Base-by-base conservation (phyloP, 2,888 invertebrate species). In the Osmoderma eremita region DNA sequence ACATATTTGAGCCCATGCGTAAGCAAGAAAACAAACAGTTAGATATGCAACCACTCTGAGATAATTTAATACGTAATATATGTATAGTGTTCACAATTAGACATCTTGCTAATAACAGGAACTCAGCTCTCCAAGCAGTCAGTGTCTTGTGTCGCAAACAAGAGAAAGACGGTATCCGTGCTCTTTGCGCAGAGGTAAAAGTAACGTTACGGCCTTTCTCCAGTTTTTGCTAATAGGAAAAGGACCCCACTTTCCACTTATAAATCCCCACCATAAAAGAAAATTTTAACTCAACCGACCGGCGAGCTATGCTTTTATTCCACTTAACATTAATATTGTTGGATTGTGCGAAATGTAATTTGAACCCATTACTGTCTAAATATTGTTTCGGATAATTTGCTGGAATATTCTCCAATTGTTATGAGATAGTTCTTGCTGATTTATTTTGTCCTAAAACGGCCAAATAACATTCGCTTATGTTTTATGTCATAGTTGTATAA, bases 191-290 rank as follows among this genome's bases (percentile, higher is more conserved):
- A 20, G n/a, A 22, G 56, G 56, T 56, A 56, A 56, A 56, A 56
- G 56, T 56, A 56, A 56, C 56, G 56, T 41, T 56, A 56, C 56
- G 22, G n/a, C 56, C 56, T 56, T 56, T 56, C 56, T 56, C 56
- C 42, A 41, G 41, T 41, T 56, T 56, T 56, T 56, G 56, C 22
- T 42, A 56, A 17, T 38, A 53, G 53, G 53, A 41, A 56, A 41
- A 56, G 36, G 56, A 41, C 22, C 42, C 56, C 56, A 56, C 42
- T 56, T 56, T 56, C 53, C 53, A 39, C 39, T 53, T 53, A 53
- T 53, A 38, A 53, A 36, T 56, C 56, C 41, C 56, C 41, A 56
- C 56, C 15, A 22, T 13, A 42, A 56, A 56, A 56, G 56, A 56
- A 56, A 56, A 56, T 56, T 53, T 53, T 38, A 53, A 53, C 53